Percentiles rank a stretch among this genome's conserved stretches.
Evolutionary conservation across 2,888 invertebrate genomes (phyloP).

Genomic region (Tipula vernalis): DNA sequence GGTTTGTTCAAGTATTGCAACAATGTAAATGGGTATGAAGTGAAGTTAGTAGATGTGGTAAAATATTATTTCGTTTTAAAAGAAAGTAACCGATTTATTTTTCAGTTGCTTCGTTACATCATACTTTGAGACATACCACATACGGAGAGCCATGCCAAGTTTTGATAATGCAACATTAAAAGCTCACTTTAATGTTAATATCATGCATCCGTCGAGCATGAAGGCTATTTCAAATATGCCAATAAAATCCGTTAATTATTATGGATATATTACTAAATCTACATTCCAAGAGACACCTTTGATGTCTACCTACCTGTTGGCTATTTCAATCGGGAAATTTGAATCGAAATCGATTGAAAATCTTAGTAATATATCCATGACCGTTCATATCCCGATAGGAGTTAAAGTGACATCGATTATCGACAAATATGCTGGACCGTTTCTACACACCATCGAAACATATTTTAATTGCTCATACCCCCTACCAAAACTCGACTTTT

Average conservation of each 20-base stretch:
- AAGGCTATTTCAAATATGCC: background rate
- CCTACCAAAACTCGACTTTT: background rate
- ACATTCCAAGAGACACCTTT: background rate
- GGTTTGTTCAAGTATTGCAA: background rate
- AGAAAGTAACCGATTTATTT: background rate
- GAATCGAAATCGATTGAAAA: background rate
- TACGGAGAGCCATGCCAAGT: background rate
- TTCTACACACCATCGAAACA: background rate
- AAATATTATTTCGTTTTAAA: background rate
- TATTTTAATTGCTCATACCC: background rate
- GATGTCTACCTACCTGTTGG: background rate
- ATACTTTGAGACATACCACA: background rate
- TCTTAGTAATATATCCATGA: background rate
- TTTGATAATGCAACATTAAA: background rate
- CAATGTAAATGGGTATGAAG: background rate
- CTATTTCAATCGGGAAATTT: background rate
- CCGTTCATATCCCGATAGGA: background rate
- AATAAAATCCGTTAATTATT: conserved; percentile 15
- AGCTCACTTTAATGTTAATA: background rate
- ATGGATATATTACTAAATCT: background rate
- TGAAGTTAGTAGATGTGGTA: background rate
- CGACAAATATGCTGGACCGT: background rate
- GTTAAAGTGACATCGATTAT: background rate
- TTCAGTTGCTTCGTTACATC: background rate
- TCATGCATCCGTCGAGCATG: background rate